Base-by-base conservation (phyloP, 2,888 invertebrate species). In the Caenorhabditis uteleia region DNA sequence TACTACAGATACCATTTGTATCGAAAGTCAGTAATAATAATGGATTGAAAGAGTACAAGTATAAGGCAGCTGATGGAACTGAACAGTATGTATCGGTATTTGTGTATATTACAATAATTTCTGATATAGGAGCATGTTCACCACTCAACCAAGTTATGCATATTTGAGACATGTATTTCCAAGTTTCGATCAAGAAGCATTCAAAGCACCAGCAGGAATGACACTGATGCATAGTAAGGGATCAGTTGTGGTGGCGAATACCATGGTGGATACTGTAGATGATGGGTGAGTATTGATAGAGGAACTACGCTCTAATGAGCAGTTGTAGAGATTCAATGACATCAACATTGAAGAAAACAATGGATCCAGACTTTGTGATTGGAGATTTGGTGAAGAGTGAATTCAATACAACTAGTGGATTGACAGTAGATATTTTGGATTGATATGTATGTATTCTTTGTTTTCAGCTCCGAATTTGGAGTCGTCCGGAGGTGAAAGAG, bases 401-500 rank as follows among this genome's bases (percentile, higher is more conserved):
- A 25, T 48, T 49, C 8, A 64, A 58, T 31, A 62, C 56, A 0
- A 53, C 50, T 1, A 57, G 62, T 31, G 58, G 57, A 42, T 8
- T 53, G 8, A 53, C 48, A 23, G 56, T 55, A 43, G 42, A 14
- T 12, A n/a, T 10, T 27, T 38, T 18, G 7, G n/a, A 46, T 46
- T 21, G 8, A 16, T 25, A 23, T 25, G 3, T 25, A 18, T 25
- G 34, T 20, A 8, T 36, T 26, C n/a, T 23, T 39, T 31, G 6
- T 14, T 18, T 39, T 1, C 68, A 85, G 85, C 77, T 84, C 51
- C 87, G 88, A 7, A 87, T 86, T 0, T 86, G 84, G 79, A 83
- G 85, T 10, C 72, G 84, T 38, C 83, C 84, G 12, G 83, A 83
- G 56, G 90, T 91, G 26, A 86, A 91, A 16, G 86, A 88, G 50